Evolutionary conservation across 2,113 vertebrate species (phyloP).

Genomic region (Protomyctophum bolini): DNA sequence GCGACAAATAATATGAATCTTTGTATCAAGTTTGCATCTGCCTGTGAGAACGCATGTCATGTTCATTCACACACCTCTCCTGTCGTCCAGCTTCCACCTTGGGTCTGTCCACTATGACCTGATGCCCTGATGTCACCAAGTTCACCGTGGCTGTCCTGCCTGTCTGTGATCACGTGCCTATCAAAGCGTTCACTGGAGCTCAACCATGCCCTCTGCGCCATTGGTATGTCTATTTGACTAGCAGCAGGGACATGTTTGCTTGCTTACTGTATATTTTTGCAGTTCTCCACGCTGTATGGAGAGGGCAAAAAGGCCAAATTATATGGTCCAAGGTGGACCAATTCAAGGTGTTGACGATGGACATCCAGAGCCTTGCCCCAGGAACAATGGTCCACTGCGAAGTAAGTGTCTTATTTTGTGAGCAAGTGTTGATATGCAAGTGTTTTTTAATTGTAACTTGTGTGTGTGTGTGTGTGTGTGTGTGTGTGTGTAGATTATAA

Average conservation of each 20-base stretch:
- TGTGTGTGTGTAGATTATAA: no score
- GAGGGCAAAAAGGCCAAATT: no score
- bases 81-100: slow-evolving; percentile 80
- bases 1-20: no score
- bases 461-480: no score
- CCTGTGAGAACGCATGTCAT: background rate
- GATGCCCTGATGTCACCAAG: slow-evolving; percentile 92
- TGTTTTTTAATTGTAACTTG: no score
- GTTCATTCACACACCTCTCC: background rate
- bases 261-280: slow-evolving; percentile 1
- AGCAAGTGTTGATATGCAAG: no score
- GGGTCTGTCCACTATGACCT: slow-evolving; percentile 77
- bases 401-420: no score
- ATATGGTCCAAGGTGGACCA: no score
- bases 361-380: no score
- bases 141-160: slow-evolving; percentile 93
- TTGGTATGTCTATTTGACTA: slow-evolving; percentile 74
- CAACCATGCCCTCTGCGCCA: slow-evolving; percentile 90
- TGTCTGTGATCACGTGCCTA: slow-evolving; percentile 88
- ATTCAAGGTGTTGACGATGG: no score
- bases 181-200: slow-evolving; percentile 94
- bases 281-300: no score
- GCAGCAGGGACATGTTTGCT: background rate
- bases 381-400: no score
- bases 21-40: background rate